Conservation (phyloP, 2,797 vertebrate genomes). For the Tragopan temminckii region DNA sequence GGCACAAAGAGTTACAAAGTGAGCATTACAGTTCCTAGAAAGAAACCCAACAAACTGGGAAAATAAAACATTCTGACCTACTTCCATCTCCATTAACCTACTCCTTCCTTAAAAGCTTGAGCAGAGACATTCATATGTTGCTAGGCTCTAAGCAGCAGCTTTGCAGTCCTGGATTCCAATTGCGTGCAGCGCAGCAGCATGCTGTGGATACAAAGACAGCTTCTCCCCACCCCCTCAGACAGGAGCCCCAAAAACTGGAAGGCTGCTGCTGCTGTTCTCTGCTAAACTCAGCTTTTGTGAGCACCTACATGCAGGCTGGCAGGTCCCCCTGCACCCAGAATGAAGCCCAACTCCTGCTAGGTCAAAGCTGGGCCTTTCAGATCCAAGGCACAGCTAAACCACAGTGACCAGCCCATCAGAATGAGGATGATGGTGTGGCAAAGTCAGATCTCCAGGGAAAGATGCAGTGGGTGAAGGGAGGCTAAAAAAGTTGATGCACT, state of each 20-base stretch:
- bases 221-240: neutral
- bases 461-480: neutral
- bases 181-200: neutral
- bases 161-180: conserved; percentile 30
- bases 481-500: neutral
- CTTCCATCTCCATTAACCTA: conserved; percentile 40
- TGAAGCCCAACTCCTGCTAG: conserved; percentile 25
- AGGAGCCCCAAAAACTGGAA: conserved; percentile 19
- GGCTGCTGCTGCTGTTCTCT: conserved; percentile 13
- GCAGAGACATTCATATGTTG: conserved; percentile 22
- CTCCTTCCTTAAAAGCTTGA: conserved; percentile 46
- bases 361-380: conserved; percentile 48
- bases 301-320: neutral
- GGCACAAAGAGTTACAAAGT: neutral
- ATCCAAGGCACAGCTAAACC: neutral
- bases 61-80: conserved; percentile 54
- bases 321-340: neutral
- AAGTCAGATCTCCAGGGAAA: neutral
- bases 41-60: conserved; percentile 33
- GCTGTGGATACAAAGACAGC: conserved; percentile 6
- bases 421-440: neutral
- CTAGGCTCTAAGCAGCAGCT: conserved; percentile 36
- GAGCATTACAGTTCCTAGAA: conserved; percentile 34
- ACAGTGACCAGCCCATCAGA: neutral
- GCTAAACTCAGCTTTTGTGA: conserved; percentile 32